These are phyloP conservation scores for Micrasema minimum DNA, from an alignment of 1,140 invertebrate genomes.

Conservation along the genomic window DNA sequence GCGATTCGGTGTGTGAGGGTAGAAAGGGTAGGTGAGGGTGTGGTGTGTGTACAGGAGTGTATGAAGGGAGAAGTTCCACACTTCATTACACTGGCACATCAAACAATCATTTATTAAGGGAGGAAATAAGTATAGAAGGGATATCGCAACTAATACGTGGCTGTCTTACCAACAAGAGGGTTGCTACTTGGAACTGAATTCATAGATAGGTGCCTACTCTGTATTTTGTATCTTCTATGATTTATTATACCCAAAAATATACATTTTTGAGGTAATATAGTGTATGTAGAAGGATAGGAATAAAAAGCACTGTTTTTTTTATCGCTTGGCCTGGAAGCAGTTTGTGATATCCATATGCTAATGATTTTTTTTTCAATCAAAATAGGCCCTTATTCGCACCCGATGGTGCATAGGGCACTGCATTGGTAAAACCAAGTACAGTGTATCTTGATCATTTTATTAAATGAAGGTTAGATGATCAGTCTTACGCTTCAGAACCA, in stretches of 20 bases:
- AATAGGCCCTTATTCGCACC: too few species aligned
- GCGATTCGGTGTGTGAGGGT: not conserved
- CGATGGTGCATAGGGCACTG: too few species aligned
- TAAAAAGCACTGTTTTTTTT: not conserved
- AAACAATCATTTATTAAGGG: slow-evolving; percentile 55
- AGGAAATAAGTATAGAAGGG: slow-evolving; percentile 50
- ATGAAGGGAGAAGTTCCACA: slow-evolving; percentile 41
- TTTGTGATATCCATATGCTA: too few species aligned
- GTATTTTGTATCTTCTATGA: not conserved
- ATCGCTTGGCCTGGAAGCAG: too few species aligned
- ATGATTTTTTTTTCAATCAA: too few species aligned
- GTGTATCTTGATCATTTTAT: too few species aligned
- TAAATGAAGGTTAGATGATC: too few species aligned
- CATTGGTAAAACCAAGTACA: too few species aligned
- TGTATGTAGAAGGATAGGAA: not conserved
- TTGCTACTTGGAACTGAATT: not conserved
- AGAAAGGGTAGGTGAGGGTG: not conserved
- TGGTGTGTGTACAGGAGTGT: not conserved
- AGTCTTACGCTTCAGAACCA: too few species aligned
- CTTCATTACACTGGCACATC: slow-evolving; percentile 53
- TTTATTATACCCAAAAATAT: not conserved
- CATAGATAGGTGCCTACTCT: not conserved
- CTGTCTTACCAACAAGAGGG: not conserved
- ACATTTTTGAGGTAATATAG: not conserved
- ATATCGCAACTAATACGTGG: slow-evolving; percentile 22